Conservation (phyloP, 2,113 vertebrate genomes). For the Oryzias celebensis region DNA sequence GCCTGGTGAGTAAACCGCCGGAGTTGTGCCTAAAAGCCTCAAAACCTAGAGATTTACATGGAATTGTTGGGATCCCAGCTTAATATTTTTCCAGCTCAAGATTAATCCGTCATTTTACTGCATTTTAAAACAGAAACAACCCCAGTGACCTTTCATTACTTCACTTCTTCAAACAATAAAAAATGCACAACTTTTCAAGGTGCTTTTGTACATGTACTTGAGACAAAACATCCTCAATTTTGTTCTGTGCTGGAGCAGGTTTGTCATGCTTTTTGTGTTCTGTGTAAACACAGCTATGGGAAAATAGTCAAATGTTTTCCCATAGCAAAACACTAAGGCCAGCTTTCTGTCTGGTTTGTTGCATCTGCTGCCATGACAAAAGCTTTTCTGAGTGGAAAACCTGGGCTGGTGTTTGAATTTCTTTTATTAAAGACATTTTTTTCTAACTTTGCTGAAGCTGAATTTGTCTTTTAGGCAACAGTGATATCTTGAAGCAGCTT, state of each 20-base stretch:
- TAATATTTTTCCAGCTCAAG: not conserved
- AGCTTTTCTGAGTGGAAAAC: no score
- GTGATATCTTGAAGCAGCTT: not conserved
- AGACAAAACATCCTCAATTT: not conserved
- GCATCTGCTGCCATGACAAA: not conserved
- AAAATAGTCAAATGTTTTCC: no score
- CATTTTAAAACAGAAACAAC: not conserved
- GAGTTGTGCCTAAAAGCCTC: not conserved
- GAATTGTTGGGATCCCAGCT: not conserved
- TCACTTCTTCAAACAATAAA: not conserved
- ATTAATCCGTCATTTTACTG: not conserved
- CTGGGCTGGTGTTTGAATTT: not conserved
- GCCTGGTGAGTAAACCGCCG: constrained; percentile 80
- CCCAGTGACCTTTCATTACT: not conserved
- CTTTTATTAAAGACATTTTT: not conserved
- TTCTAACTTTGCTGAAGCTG: not conserved
- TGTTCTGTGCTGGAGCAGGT: not conserved
- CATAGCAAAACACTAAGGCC: no score
- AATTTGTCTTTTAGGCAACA: not conserved
- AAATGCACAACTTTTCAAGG: not conserved
- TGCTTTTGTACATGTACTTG: not conserved
- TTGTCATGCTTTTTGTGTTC: not conserved
- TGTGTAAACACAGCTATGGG: no score
- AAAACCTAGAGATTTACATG: not conserved
- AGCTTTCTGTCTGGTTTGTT: no score